A percentile compares a stretch with the other conserved stretches of the same genome.
These are phyloP conservation scores for Poecile atricapillus DNA, from an alignment of 2,113 vertebrate species.

Conservation along the genomic window DNA sequence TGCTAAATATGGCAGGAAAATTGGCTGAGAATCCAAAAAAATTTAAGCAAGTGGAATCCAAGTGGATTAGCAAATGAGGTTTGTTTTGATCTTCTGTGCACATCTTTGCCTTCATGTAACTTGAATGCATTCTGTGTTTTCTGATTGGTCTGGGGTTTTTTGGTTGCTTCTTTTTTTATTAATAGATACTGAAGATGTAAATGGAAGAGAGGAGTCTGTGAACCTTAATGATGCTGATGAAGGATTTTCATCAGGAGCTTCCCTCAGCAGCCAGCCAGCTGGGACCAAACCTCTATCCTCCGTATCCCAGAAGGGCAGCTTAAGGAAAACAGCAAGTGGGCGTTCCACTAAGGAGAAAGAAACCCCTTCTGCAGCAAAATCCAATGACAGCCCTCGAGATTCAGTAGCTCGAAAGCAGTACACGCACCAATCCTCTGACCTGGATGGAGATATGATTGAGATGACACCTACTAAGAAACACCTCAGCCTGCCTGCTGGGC, in stretches of 20 bases:
- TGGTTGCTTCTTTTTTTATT: constrained; percentile 10
- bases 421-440: constrained; percentile 68
- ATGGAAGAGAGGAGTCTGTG: constrained; percentile 88
- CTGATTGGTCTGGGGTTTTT: constrained; percentile 42
- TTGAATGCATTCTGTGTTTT: constrained; percentile 20
- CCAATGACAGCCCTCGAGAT: constrained; percentile 72
- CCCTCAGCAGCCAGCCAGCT: constrained; percentile 92
- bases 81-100: not conserved
- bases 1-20: not conserved
- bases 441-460: constrained; percentile 80
- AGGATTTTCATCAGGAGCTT: constrained; percentile 96
- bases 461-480: constrained; percentile 92
- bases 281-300: constrained; percentile 78
- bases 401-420: constrained; percentile 75
- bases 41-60: not conserved
- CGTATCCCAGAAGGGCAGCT: constrained; percentile 79
- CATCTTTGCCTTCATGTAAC: not conserved
- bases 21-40: not conserved
- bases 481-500: constrained; percentile 85
- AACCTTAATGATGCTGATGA: constrained; percentile 94
- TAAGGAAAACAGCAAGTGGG: constrained; percentile 88
- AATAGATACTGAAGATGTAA: constrained; percentile 86
- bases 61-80: not conserved
- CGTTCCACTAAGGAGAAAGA: constrained; percentile 84
- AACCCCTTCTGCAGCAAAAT: constrained; percentile 57